phyloP scores from a whole-genome alignment of 2,113 vertebrate genomes.

The Archilochus colubris region DNA sequence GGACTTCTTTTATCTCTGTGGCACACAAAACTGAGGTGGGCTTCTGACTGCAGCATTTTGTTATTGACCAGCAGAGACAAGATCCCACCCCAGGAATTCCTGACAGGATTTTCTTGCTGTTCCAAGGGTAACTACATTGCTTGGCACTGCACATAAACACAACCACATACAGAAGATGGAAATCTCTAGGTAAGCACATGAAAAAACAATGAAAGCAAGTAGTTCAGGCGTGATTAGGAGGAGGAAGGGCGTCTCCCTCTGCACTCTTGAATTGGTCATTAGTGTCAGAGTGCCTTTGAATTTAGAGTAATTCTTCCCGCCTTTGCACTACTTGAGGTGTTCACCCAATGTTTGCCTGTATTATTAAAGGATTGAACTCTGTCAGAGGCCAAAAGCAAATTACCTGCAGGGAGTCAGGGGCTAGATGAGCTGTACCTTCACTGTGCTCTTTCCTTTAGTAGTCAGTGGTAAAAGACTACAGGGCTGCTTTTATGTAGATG shows the following conservation, averaged over 20 bases:
- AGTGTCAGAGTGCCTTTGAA: slow-evolving; percentile 41
- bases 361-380: slow-evolving; percentile 65
- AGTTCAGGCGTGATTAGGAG: background rate
- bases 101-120: background rate
- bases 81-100: background rate
- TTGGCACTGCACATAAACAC: background rate
- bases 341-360: slow-evolving; percentile 50
- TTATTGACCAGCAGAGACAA: background rate
- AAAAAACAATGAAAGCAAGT: slow-evolving; percentile 25
- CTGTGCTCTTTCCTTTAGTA: slow-evolving; percentile 40
- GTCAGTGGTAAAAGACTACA: slow-evolving; percentile 26
- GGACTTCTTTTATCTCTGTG: background rate
- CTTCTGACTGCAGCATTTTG: background rate
- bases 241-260: slow-evolving; percentile 28
- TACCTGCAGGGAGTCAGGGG: slow-evolving; percentile 59
- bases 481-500: slow-evolving; percentile 69
- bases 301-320: slow-evolving; percentile 3
- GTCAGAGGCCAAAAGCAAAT: slow-evolving; percentile 62
- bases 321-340: slow-evolving; percentile 33
- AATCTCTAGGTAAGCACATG: background rate
- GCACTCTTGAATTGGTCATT: slow-evolving; percentile 28
- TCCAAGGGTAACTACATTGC: background rate
- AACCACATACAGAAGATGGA: background rate
- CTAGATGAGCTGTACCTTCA: slow-evolving; percentile 47
- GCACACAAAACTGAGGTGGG: background rate